These are phyloP conservation scores for Coracopsis vasa DNA, from an alignment of 2,113 vertebrate genomes.

Conservation along the genomic window DNA sequence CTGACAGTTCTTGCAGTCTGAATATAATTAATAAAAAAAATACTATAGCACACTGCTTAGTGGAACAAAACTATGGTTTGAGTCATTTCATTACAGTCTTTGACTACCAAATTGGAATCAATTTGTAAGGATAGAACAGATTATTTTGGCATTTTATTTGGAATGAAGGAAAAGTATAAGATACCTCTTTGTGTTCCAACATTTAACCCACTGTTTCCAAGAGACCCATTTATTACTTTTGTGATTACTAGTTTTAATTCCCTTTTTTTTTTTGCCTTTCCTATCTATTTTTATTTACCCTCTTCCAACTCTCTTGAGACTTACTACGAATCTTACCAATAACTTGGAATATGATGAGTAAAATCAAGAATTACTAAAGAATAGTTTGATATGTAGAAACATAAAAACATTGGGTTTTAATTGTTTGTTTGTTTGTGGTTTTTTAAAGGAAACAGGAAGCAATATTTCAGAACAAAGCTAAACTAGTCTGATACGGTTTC, in stretches of 20 bases:
- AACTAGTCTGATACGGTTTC: not conserved
- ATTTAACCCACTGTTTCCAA: not conserved
- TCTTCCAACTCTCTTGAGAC: not conserved
- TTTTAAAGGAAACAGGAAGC: not conserved
- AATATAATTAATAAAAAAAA: conserved; percentile 48
- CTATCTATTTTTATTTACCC: not conserved
- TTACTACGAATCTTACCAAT: not conserved
- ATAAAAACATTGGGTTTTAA: not conserved
- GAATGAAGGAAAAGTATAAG: not conserved
- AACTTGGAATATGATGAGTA: not conserved
- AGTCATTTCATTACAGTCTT: conserved; percentile 35
- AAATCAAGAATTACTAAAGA: not conserved
- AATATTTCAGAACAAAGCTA: not conserved
- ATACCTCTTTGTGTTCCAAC: not conserved
- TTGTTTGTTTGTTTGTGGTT: not conserved
- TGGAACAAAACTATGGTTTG: conserved; percentile 7
- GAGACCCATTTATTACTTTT: not conserved
- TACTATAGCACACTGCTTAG: conserved; percentile 19
- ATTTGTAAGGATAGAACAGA: not conserved
- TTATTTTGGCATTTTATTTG: conserved; percentile 30
- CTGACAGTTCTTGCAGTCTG: conserved; percentile 25
- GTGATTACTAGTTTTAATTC: not conserved
- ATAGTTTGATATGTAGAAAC: not conserved
- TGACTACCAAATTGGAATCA: conserved; percentile 46
- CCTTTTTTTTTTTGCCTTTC: not conserved